phyloP scores from a whole-genome alignment of 2,797 vertebrate genomes.

The Ciconia nigra region DNA sequence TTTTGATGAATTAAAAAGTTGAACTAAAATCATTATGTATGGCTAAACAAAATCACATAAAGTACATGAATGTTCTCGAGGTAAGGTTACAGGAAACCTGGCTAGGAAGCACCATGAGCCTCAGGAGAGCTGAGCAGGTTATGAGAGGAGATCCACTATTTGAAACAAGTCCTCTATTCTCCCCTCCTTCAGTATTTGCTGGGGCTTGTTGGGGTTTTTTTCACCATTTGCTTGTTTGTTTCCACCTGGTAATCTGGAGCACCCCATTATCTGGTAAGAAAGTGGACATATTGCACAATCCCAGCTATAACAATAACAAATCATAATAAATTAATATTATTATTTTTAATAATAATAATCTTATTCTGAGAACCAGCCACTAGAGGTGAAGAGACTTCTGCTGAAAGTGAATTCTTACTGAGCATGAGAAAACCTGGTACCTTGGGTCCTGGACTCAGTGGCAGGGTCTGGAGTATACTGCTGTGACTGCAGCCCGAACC shows the following conservation, averaged over 20 bases:
- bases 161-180: background rate
- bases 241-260: background rate
- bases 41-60: background rate
- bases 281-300: background rate
- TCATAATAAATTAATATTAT: too few species aligned
- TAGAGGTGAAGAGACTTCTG: background rate
- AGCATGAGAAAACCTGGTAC: background rate
- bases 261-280: background rate
- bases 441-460: background rate
- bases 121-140: background rate
- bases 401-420: background rate
- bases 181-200: background rate
- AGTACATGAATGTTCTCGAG: background rate
- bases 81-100: background rate
- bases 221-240: background rate
- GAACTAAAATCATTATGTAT: background rate
- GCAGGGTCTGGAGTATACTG: background rate
- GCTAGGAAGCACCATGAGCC: background rate
- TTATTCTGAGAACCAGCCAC: background rate
- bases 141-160: background rate
- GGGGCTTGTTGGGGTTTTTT: background rate
- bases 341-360: background rate
- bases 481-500: background rate
- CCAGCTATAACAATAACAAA: background rate
- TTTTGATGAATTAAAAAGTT: background rate